Evolutionary conservation across 1,140 invertebrate genomes (phyloP).

Genomic region (Leptestheria dahalacensis): DNA sequence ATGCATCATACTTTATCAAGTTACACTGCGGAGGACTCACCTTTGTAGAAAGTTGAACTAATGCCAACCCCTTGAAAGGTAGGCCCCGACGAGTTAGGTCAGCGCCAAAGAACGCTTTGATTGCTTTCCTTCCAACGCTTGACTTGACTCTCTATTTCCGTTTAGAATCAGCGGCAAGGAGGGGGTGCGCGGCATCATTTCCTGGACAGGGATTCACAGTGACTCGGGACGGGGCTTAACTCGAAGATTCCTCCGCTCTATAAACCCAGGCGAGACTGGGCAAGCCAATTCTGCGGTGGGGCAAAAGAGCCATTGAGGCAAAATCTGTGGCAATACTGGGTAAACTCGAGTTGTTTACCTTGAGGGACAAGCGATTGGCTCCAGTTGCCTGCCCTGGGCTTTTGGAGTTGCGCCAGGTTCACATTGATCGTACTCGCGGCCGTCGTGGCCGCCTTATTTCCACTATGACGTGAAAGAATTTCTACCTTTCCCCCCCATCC

Average conservation of each 20-base stretch:
- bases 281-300: not conserved
- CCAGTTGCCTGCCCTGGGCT: not conserved
- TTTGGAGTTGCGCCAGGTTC: conserved; percentile 13
- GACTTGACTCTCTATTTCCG: not conserved
- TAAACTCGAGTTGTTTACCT: no score
- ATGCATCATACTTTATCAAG: not conserved
- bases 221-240: no score
- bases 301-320: not conserved
- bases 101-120: not conserved
- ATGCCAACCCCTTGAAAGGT: no score
- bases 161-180: not conserved
- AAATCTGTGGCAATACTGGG: no score
- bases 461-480: not conserved
- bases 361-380: not conserved
- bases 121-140: not conserved
- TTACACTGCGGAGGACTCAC: not conserved
- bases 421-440: conserved; percentile 1
- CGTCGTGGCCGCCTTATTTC: not conserved
- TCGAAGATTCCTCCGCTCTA: no score
- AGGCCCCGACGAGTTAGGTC: not conserved
- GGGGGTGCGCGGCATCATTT: not conserved
- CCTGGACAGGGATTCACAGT: no score
- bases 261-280: not conserved
- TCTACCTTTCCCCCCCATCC: not conserved
- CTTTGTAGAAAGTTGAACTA: no score